Evolutionary conservation across 2,113 vertebrate species (phyloP), one percentile per base, ranked within the genome.

Genomic region (Neoarius graeffei): DNA sequence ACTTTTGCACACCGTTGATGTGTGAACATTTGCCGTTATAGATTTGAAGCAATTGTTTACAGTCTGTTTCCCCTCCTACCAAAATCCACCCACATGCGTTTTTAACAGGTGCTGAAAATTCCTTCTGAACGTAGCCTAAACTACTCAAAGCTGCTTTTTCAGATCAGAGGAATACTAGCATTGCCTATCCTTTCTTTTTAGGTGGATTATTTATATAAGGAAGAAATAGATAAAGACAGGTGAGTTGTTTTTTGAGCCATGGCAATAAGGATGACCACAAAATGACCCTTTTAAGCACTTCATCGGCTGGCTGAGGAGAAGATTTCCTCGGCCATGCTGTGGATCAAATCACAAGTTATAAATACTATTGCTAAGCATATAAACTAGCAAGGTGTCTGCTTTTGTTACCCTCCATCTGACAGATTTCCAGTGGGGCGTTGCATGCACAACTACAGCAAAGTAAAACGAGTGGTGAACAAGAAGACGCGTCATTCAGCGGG

Each of bases 121-220:
- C 57, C 57, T 82, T 62, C 42, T 82, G 80, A 82, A 82, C 80
- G 57, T 82, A 81, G 89, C 71, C 69, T 25, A 11, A 85, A 30
- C 35, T 15, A 74, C 90, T 91, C 14, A 76, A 92, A 89, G 77
- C 86, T 85, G 91, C 80, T 81, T 91, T 23, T 92, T 88, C 60
- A 92, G 69, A 85, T 76, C 88, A 83, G 85, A 89, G 87, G 89
- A 91, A 92, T 92, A 91, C 90, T 92, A 89, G 93, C 89, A 94
- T 93, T 92, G 91, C 93, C 56, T 95, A 92, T 96, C 94, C 92
- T 94, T 93, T 93, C 91, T 93, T 95, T 96, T 95, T 95, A 96
- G 95, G 95, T 96, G 95, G 94, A 94, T 94, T 92, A 92, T 95
- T 93, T 91, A 93, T 94, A 94, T 94, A 95, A 95, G 93, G 95